A percentile compares a stretch with the other conserved stretches of the same genome.
phyloP scores from a whole-genome alignment of 2,888 invertebrate genomes.

The Colostygia pectinataria region DNA sequence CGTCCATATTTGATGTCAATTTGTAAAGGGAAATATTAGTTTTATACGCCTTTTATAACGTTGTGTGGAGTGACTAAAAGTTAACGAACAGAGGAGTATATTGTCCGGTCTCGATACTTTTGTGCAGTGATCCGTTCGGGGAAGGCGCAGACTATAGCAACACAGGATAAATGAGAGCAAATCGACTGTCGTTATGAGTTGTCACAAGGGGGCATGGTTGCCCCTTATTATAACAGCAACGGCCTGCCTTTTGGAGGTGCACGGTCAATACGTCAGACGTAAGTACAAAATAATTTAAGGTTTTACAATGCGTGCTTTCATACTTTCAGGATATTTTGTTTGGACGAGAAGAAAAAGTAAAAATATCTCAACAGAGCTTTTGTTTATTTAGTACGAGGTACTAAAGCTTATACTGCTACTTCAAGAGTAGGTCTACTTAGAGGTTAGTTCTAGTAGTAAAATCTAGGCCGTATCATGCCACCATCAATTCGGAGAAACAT shows the following conservation, averaged over 20 bases:
- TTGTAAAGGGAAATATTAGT: constrained; percentile 13
- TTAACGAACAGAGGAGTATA: constrained; percentile 8
- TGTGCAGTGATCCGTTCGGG: constrained; percentile 40
- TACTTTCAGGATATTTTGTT: no score
- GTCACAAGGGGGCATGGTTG: constrained; percentile 51
- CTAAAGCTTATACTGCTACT: no score
- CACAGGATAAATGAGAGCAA: constrained; percentile 49
- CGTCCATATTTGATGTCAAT: constrained; percentile 19
- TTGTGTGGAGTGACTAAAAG: constrained; percentile 44
- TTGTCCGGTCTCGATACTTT: constrained; percentile 28
- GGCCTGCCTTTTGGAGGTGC: constrained; percentile 38
- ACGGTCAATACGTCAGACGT: constrained; percentile 55
- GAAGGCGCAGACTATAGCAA: constrained; percentile 27
- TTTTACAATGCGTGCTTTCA: no score
- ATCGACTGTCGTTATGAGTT: constrained; percentile 51
- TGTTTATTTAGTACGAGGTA: no score
- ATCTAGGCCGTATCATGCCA: no score
- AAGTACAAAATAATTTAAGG: constrained; percentile 46
- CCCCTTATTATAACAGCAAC: constrained; percentile 49
- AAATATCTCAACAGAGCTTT: no score
- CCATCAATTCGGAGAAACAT: no score
- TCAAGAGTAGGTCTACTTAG: no score
- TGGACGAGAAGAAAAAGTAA: no score
- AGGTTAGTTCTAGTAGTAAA: no score
- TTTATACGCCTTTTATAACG: constrained; percentile 24